Evolutionary conservation across 2,888 invertebrate species (phyloP).

Genomic region (Tribolium freemani): DNA sequence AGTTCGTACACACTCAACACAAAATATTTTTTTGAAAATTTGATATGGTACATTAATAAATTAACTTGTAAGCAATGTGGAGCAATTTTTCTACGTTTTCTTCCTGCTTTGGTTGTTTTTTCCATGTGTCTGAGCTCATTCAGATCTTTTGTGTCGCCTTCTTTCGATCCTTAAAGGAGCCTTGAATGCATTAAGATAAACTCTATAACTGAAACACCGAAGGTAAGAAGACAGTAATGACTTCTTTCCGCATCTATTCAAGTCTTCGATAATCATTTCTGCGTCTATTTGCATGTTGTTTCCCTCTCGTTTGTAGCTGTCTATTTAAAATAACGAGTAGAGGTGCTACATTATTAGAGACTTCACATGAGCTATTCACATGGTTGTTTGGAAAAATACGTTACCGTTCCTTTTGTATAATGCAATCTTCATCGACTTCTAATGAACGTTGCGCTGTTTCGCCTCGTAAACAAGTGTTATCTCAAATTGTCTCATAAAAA

Average conservation of each 20-base stretch:
- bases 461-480: constrained; percentile 32
- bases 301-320: constrained; percentile 50
- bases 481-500: constrained; percentile 35
- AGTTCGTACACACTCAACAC: too few relatives aligned
- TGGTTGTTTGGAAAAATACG: constrained; percentile 1
- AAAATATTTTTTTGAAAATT: too few relatives aligned
- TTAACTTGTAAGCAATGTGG: too few relatives aligned
- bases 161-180: constrained; percentile 37
- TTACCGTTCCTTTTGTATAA: constrained; percentile 14
- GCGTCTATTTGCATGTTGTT: constrained; percentile 50
- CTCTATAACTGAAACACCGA: neutral
- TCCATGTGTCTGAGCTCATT: neutral
- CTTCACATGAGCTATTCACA: constrained; percentile 19
- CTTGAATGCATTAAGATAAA: constrained; percentile 22
- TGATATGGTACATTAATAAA: too few relatives aligned
- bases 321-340: constrained; percentile 51
- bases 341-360: constrained; percentile 17
- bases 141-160: neutral
- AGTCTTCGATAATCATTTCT: constrained; percentile 36
- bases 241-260: neutral
- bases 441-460: constrained; percentile 30
- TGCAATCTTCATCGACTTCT: constrained; percentile 33
- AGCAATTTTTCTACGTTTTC: neutral
- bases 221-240: neutral
- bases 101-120: neutral